Percentiles rank a stretch among this genome's conserved stretches.
These are phyloP conservation scores for Amphiura filiformis DNA, from an alignment of 35 echinoderm and acorn worm genomes.

Conservation along the genomic window DNA sequence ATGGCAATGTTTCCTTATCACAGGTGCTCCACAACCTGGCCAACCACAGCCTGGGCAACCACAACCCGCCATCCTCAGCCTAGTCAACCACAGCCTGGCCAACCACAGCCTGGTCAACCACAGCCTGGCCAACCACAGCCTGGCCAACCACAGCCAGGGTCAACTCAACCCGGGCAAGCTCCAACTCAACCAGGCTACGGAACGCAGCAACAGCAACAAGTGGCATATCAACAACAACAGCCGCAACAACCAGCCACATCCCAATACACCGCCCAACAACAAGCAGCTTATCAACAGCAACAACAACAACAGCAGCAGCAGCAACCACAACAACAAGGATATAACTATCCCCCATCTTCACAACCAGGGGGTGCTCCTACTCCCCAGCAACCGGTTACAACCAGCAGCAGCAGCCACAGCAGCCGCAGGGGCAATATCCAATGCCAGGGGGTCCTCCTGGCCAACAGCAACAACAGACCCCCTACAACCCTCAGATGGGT, in stretches of 20 bases:
- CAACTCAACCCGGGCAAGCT: conserved; percentile 17
- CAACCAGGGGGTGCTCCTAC: not conserved
- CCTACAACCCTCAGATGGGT: conserved; percentile 20
- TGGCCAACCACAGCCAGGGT: not conserved
- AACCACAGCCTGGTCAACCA: conserved; percentile 20
- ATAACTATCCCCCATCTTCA: not conserved
- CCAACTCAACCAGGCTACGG: conserved; percentile 4
- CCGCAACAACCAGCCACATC: conserved; percentile 11
- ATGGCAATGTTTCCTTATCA: too few relatives aligned
- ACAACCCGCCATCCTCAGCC: too few relatives aligned
- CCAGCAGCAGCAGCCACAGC: conserved; percentile 21
- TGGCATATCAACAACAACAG: conserved; percentile 21
- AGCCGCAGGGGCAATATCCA: not conserved
- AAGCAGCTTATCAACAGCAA: conserved; percentile 18
- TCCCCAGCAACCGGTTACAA: conserved; percentile 7
- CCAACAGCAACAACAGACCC: too few relatives aligned
- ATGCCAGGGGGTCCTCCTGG: not conserved
- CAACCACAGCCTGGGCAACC: too few relatives aligned
- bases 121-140: conserved; percentile 16
- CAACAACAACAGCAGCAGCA: conserved; percentile 20
- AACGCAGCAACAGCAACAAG: not conserved
- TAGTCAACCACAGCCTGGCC: not conserved
- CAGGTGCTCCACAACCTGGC: too few relatives aligned
- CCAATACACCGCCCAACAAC: not conserved
- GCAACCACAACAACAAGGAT: not conserved